A percentile compares a stretch with the other conserved stretches of the same genome.
These are phyloP conservation scores for Cerastis leucographa DNA, from an alignment of 2,888 invertebrate genomes.

Conservation along the genomic window DNA sequence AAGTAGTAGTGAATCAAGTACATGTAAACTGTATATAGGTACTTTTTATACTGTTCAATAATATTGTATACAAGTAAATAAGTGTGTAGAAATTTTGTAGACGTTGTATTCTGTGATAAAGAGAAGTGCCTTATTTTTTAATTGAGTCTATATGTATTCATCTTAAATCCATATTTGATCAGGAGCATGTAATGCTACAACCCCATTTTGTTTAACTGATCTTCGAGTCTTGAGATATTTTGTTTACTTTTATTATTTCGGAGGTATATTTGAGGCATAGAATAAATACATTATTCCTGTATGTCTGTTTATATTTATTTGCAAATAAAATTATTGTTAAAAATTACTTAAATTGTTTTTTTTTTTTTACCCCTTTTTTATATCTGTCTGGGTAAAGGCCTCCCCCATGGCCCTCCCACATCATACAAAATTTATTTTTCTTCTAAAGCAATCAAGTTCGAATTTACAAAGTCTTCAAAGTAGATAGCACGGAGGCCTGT, in stretches of 20 bases:
- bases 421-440: background rate
- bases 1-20: conserved; percentile 28
- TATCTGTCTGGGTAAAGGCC: too few relatives aligned
- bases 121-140: conserved; percentile 84
- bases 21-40: conserved; percentile 46
- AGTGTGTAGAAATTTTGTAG: conserved; percentile 69
- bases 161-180: conserved; percentile 41
- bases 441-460: background rate
- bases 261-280: conserved; percentile 44
- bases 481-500: background rate
- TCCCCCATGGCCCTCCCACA: too few relatives aligned
- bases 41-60: conserved; percentile 67
- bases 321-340: conserved; percentile 60
- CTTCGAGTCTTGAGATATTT: conserved; percentile 11
- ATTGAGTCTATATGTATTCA: conserved; percentile 58
- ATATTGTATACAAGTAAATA: conserved; percentile 54
- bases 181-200: conserved; percentile 36
- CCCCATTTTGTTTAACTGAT: conserved; percentile 30
- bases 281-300: conserved; percentile 45
- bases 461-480: background rate
- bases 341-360: background rate
- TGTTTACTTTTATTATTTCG: conserved; percentile 42
- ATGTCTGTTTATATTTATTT: conserved; percentile 65
- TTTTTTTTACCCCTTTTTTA: background rate
- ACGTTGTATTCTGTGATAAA: conserved; percentile 86